Base-by-base conservation (phyloP, 2,888 invertebrate genomes). In the Rotaria sp. region DNA sequence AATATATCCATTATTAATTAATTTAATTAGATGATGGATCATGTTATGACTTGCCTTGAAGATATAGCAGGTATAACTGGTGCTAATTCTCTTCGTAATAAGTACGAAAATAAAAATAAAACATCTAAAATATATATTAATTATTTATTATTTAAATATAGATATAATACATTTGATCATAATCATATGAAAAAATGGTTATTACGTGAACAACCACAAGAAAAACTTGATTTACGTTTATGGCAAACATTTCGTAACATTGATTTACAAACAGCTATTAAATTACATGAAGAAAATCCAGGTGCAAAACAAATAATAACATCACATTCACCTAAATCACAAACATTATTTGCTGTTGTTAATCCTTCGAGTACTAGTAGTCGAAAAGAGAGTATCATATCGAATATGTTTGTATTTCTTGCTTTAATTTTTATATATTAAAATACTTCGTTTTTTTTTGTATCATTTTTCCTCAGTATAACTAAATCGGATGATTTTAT, bases 21-120 rank as follows among this genome's bases (percentile, higher is more conserved):
- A 15, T 10, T 41, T 5, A 5, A 24, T 21, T 30, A 80, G 80
- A 80, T 80, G 48, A 87, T 87, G 52, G 87, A 87, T 80, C 87
- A 87, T 84, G 84, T 87, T 18, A 87, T 87, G 87, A 85, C 85
- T 35, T 85, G 87, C 55, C 35, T 87, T 24, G 87, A 87, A 84
- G 87, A 87, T n/a, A 87, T 87, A 26, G 84, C 67, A 1, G 87
- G 87, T 52, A 85, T 80, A 1, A 45, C 50, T 85, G 87, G 87
- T 50, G 67, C 59, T 26, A 85, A 87, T 74, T 85, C 87, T 11
- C 41, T 87, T 8, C 57, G 87, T 85, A 85, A 85, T 30, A 85
- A 85, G 48, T 84, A 57, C 3, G 52, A 52, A 50, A 13, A 15
- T 3, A 50, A 21, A 38, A 26, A 13, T 2, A 41, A 59, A 59